Evolutionary conservation across 2,888 invertebrate species (phyloP).

Genomic region (Iphiclides podalirius): DNA sequence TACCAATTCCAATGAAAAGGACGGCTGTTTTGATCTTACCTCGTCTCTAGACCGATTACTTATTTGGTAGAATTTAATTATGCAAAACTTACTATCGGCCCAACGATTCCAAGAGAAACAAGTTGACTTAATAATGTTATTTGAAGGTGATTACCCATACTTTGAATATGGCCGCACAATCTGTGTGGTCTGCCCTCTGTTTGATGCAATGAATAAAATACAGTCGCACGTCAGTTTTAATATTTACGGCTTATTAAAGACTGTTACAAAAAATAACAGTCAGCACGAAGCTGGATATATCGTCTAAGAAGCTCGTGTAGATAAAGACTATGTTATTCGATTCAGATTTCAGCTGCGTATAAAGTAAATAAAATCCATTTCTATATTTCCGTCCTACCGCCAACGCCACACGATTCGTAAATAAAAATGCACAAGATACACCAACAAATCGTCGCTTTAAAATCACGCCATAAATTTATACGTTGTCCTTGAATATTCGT

Average conservation of each 20-base stretch:
- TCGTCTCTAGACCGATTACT: slow-evolving; percentile 10
- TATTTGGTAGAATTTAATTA: slow-evolving; percentile 27
- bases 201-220: slow-evolving; percentile 33
- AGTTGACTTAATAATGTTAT: slow-evolving; percentile 39
- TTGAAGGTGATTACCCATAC: slow-evolving; percentile 48
- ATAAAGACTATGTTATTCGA: too few species aligned
- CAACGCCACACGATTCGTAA: too few species aligned
- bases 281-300: too few species aligned
- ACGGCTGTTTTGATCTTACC: slow-evolving; percentile 29
- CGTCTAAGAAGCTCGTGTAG: too few species aligned
- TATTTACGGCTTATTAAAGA: slow-evolving; percentile 11
- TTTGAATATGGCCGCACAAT: slow-evolving; percentile 25
- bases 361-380: too few species aligned
- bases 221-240: slow-evolving; percentile 13
- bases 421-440: neutral
- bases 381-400: too few species aligned
- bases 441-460: slow-evolving; percentile 2
- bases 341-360: too few species aligned
- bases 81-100: slow-evolving; percentile 25
- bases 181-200: slow-evolving; percentile 33
- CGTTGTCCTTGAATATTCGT: slow-evolving; percentile 4
- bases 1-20: slow-evolving; percentile 27
- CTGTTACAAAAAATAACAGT: too few species aligned
- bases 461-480: slow-evolving; percentile 10
- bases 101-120: slow-evolving; percentile 16